Evolutionary conservation across 2,797 vertebrate genomes (phyloP).

Genomic region (Carduelis carduelis): DNA sequence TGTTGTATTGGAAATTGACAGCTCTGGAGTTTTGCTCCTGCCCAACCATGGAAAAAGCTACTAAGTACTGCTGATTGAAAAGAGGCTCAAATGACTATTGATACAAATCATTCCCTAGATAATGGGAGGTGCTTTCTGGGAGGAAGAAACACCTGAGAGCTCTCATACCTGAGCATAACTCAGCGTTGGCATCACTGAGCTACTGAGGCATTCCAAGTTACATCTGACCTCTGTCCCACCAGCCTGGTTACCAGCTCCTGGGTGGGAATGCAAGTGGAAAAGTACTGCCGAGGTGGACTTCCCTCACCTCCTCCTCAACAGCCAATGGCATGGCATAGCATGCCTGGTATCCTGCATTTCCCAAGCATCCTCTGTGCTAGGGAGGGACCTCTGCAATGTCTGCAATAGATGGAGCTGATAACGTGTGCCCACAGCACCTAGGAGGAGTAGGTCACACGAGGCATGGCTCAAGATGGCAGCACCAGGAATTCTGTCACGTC

Average conservation of each 20-base stretch:
- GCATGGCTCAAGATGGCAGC: background rate
- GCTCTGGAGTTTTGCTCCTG: background rate
- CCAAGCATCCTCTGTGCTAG: constrained; percentile 5
- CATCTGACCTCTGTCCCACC: background rate
- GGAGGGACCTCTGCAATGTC: constrained; percentile 29
- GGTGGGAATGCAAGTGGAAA: constrained; percentile 35
- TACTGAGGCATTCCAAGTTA: background rate
- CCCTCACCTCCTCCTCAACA: background rate
- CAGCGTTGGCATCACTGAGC: background rate
- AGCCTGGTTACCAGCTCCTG: background rate
- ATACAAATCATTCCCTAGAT: background rate
- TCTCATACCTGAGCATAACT: background rate
- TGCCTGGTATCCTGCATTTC: constrained; percentile 5
- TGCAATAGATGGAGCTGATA: constrained; percentile 57
- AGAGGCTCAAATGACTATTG: background rate
- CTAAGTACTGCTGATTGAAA: background rate
- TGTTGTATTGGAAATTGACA: background rate
- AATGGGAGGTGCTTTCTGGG: background rate
- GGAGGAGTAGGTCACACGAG: background rate
- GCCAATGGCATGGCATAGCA: background rate
- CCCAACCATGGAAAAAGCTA: background rate
- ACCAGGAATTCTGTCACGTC: background rate
- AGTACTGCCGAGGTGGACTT: constrained; percentile 5
- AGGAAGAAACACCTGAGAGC: background rate
- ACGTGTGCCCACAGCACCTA: background rate